phyloP scores from a whole-genome alignment of 2,888 invertebrate genomes.

The Phyto melanocephala region DNA sequence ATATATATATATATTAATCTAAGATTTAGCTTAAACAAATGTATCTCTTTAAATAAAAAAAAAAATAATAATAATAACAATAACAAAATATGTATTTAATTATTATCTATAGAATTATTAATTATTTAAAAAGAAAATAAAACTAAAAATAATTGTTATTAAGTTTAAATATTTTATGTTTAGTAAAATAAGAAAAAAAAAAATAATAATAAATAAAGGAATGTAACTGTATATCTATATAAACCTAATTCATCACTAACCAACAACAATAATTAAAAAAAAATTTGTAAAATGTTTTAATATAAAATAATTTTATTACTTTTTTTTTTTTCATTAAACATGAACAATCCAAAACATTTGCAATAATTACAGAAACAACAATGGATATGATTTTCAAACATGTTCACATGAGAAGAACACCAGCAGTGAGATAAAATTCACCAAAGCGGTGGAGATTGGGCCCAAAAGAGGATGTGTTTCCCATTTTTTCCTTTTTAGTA shows the following conservation, averaged over 20 bases:
- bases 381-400: too few relatives aligned
- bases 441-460: too few relatives aligned
- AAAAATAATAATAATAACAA: conserved; percentile 24
- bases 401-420: too few relatives aligned
- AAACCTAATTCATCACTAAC: conserved; percentile 30
- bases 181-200: conserved; percentile 18
- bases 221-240: conserved; percentile 17
- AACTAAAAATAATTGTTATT: conserved; percentile 61
- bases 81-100: not conserved
- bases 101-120: conserved; percentile 18
- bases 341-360: too few relatives aligned
- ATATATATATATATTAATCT: not conserved
- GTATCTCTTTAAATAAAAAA: conserved; percentile 21
- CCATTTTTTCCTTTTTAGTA: too few relatives aligned
- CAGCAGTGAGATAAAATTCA: too few relatives aligned
- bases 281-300: conserved; percentile 47
- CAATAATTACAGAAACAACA: too few relatives aligned
- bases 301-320: conserved; percentile 41
- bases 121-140: conserved; percentile 27
- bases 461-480: too few relatives aligned
- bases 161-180: conserved; percentile 60
- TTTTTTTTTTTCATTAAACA: too few relatives aligned
- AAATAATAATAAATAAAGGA: conserved; percentile 7
- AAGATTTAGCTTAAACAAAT: conserved; percentile 33
- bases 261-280: not conserved